phyloP scores from a whole-genome alignment of 2,888 invertebrate genomes.

The Andrena bucephala region DNA sequence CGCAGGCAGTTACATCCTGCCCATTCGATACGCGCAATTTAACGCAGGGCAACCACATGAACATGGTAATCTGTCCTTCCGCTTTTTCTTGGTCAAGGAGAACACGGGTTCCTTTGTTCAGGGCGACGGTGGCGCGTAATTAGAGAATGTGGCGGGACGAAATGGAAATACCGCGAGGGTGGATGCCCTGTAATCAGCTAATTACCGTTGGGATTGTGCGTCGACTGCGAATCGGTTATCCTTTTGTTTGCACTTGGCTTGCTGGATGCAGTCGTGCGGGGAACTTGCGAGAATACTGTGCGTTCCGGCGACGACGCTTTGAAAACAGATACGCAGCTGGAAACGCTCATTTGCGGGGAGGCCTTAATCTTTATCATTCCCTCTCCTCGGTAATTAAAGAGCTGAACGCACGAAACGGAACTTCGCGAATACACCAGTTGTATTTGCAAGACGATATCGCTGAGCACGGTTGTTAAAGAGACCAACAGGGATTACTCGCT shows the following conservation, averaged over 20 bases:
- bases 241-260: conserved; percentile 28
- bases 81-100: conserved; percentile 32
- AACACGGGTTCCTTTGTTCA: conserved; percentile 47
- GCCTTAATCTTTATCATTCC: conserved; percentile 7
- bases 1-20: conserved; percentile 7
- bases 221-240: conserved; percentile 36
- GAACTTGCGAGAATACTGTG: not conserved
- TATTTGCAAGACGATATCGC: not conserved
- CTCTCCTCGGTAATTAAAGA: conserved; percentile 1
- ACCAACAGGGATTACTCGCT: not conserved
- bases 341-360: conserved; percentile 14
- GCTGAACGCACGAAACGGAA: not conserved
- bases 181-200: conserved; percentile 61
- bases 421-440: not conserved
- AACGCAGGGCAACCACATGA: conserved; percentile 11
- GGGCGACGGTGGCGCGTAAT: conserved; percentile 44
- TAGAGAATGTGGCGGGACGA: conserved; percentile 57
- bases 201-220: conserved; percentile 45
- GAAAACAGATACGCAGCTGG: conserved; percentile 30
- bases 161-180: conserved; percentile 35
- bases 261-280: conserved; percentile 6
- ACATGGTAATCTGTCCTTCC: conserved; percentile 29
- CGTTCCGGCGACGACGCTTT: conserved; percentile 18
- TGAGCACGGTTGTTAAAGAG: not conserved
- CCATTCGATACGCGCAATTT: conserved; percentile 32